Conservation (phyloP, 2,888 invertebrate species). For the Clistopyga incitator region DNA sequence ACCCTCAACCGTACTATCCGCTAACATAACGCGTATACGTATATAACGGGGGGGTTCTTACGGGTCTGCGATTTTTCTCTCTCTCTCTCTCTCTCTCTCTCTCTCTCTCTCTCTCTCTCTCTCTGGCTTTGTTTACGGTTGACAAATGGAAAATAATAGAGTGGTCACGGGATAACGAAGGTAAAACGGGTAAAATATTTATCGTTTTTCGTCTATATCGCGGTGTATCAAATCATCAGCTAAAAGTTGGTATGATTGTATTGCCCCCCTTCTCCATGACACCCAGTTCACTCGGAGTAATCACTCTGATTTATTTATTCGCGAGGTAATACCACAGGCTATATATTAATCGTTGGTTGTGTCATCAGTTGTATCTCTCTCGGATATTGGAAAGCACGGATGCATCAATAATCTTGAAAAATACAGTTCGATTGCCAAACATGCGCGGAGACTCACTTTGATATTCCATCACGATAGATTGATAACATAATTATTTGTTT, state of each 20-base stretch:
- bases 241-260: slow-evolving; percentile 33
- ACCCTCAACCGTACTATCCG: slow-evolving; percentile 15
- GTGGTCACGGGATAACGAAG: slow-evolving; percentile 60
- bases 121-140: slow-evolving; percentile 70
- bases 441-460: slow-evolving; percentile 17
- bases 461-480: slow-evolving; percentile 54
- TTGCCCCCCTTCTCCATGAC: neutral
- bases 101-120: neutral
- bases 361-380: slow-evolving; percentile 19
- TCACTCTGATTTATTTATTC: slow-evolving; percentile 44
- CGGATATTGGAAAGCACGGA: slow-evolving; percentile 12
- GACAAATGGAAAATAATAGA: slow-evolving; percentile 78
- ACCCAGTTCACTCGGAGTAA: slow-evolving; percentile 33
- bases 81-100: slow-evolving; percentile 15
- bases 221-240: slow-evolving; percentile 3
- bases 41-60: slow-evolving; percentile 73
- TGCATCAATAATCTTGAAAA: slow-evolving; percentile 55
- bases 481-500: slow-evolving; percentile 29
- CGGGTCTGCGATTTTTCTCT: neutral
- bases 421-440: slow-evolving; percentile 53
- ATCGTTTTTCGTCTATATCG: neutral
- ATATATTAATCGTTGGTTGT: slow-evolving; percentile 19
- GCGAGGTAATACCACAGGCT: slow-evolving; percentile 30
- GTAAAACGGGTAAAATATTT: slow-evolving; percentile 22
- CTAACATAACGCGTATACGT: slow-evolving; percentile 66